Evolutionary conservation across 2,888 invertebrate species (phyloP), one percentile per base, ranked within the genome.

Genomic region (Athalia rosae): DNA sequence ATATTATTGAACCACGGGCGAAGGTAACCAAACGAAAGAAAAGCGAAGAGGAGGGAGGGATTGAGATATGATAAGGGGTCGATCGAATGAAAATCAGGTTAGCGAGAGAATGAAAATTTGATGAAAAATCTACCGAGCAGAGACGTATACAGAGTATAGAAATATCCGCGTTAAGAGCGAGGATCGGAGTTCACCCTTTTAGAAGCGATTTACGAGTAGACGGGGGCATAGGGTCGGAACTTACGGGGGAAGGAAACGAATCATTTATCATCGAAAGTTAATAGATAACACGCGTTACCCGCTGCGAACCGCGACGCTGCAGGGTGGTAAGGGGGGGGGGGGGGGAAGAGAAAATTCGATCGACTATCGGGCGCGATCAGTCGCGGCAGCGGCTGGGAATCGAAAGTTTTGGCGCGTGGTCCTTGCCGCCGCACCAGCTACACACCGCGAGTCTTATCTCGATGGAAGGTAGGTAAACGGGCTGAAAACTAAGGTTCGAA

Each of bases 231-330:
- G 82, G 85, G 58, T 58, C 53, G 13, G 41, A 74, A 74, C 74
- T 86, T 83, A 81, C 79, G 80, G 82, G 28, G 84, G 81, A 84
- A 86, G 86, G 86, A 86, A 86, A 83, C 80, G 82, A 82, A 81
- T 84, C 86, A 83, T 86, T 86, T 86, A 86, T 86, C 86, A 86
- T 78, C 74, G 77, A 61, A 79, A 79, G 83, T 82, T 85, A 85
- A 86, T 85, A 85, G 86, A 86, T 86, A 85, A 84, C 85, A 83
- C 82, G 82, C 80, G 78, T 85, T 85, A 28, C 28, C 28, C 28
- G 28, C 28, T 28, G 0, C 28, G 28, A 28, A 28, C 28, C 28
- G 28, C 28, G 28, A 28, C 28, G 28, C 28, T 28, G 28, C 28
- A 28, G 28, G 28, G 28, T 28, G 28, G 28, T 28, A 28, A 84